Percentiles rank a stretch among this genome's conserved stretches.
Conservation (phyloP, 2,113 vertebrate genomes). For the Hirundichthys speculiger region DNA sequence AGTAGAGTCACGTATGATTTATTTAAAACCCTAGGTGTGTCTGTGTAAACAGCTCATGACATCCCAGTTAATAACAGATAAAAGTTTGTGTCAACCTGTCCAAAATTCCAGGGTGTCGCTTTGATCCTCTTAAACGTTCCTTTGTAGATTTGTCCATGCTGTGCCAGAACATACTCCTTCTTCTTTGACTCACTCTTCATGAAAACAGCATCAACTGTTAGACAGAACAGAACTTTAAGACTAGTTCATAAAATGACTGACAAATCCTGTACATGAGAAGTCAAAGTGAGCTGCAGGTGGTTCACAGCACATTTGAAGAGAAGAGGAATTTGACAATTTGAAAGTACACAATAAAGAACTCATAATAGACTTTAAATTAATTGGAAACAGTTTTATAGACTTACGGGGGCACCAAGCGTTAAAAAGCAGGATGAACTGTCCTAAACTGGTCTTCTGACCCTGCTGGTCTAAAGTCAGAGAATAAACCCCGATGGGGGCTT, state of each 20-base stretch:
- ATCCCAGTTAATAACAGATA: not conserved
- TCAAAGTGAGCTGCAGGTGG: not conserved
- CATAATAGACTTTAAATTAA: not conserved
- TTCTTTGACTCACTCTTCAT: slow-evolving; percentile 76
- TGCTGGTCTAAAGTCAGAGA: slow-evolving; percentile 83
- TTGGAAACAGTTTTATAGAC: slow-evolving; percentile 12
- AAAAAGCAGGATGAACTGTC: slow-evolving; percentile 86
- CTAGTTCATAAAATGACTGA: not conserved
- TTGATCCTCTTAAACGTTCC: slow-evolving; percentile 79
- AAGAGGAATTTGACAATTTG: no score
- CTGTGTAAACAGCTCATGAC: not conserved
- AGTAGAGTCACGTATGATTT: no score
- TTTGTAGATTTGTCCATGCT: slow-evolving; percentile 87
- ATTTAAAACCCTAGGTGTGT: no score
- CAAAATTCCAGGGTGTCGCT: slow-evolving; percentile 85
- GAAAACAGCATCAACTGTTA: slow-evolving; percentile 85
- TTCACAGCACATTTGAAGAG: no score
- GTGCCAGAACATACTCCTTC: slow-evolving; percentile 85
- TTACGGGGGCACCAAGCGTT: slow-evolving; percentile 91
- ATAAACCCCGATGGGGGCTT: slow-evolving; percentile 84
- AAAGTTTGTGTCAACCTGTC: slow-evolving; percentile 81
- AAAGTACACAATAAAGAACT: no score
- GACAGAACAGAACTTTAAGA: not conserved
- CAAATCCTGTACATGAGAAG: not conserved
- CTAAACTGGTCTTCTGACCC: slow-evolving; percentile 74